A percentile compares a stretch with the other conserved stretches of the same genome.
These are phyloP conservation scores for Anoplophora glabripennis DNA, from an alignment of 1,140 invertebrate species.

Conservation along the genomic window DNA sequence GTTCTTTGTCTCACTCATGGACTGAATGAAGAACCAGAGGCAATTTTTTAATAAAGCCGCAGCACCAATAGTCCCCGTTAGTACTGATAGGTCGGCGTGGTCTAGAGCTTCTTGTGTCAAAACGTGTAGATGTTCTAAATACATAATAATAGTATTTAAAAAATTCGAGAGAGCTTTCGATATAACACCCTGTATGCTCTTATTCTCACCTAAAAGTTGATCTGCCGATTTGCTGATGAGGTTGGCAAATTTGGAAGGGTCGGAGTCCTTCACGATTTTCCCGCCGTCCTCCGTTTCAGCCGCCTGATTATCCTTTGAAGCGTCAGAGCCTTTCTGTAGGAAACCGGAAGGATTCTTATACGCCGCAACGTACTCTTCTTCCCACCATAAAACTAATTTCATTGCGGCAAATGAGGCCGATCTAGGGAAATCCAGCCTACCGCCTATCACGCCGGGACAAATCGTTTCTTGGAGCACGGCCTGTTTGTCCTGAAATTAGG, in stretches of 20 bases:
- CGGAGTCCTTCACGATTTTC: slow-evolving; percentile 65
- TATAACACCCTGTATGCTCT: not conserved
- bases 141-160: slow-evolving; percentile 5
- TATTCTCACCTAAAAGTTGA: slow-evolving; percentile 56
- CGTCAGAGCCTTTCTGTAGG: slow-evolving; percentile 41
- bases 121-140: slow-evolving; percentile 68
- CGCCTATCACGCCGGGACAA: slow-evolving; percentile 70
- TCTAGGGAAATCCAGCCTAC: slow-evolving; percentile 72
- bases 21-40: slow-evolving; percentile 68
- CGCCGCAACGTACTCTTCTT: slow-evolving; percentile 63
- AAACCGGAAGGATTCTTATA: slow-evolving; percentile 52
- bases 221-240: slow-evolving; percentile 68
- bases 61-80: slow-evolving; percentile 74
- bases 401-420: slow-evolving; percentile 76
- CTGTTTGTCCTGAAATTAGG: slow-evolving; percentile 64
- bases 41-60: slow-evolving; percentile 73
- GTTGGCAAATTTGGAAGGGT: slow-evolving; percentile 68
- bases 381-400: slow-evolving; percentile 76
- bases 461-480: slow-evolving; percentile 71
- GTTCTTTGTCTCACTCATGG: slow-evolving; percentile 51
- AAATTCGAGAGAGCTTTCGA: not conserved
- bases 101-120: slow-evolving; percentile 77
- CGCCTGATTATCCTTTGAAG: slow-evolving; percentile 37
- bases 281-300: slow-evolving; percentile 48
- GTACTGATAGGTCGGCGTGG: slow-evolving; percentile 73